Percentiles rank a stretch among this genome's conserved stretches.
Evolutionary conservation across 2,797 vertebrate genomes (phyloP).

Genomic region (Lagodon rhomboides): DNA sequence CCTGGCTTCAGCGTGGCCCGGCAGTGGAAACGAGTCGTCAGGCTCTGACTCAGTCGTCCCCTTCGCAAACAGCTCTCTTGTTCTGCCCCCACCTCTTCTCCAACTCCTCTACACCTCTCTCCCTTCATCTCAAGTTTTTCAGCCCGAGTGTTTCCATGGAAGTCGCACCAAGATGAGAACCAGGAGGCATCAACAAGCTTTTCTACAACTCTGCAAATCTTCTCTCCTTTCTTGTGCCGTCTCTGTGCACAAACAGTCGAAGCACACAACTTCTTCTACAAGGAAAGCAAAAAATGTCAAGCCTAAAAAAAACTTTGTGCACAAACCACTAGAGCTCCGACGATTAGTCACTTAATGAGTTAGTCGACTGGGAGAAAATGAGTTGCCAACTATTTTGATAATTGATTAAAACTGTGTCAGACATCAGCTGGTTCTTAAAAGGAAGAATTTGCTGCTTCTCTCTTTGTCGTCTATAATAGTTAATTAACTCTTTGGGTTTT

Average conservation of each 20-base stretch:
- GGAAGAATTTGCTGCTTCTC: too few relatives aligned
- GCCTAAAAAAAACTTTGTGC: not conserved
- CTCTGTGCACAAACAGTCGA: not conserved
- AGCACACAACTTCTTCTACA: not conserved
- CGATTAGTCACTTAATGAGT: too few relatives aligned
- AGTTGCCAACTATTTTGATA: too few relatives aligned
- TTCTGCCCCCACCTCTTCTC: slow-evolving; percentile 20
- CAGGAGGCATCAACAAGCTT: slow-evolving; percentile 2
- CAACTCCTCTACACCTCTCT: not conserved
- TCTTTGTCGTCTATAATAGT: too few relatives aligned
- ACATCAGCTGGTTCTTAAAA: too few relatives aligned
- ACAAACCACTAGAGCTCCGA: not conserved
- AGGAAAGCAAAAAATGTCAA: not conserved
- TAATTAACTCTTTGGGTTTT: too few relatives aligned
- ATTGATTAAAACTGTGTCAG: too few relatives aligned
- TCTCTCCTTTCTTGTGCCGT: not conserved
- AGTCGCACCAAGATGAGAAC: slow-evolving; percentile 18
- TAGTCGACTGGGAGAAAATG: too few relatives aligned
- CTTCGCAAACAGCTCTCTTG: slow-evolving; percentile 8
- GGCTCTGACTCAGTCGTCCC: slow-evolving; percentile 56
- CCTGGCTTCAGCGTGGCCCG: slow-evolving; percentile 48
- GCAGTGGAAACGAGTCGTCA: slow-evolving; percentile 63
- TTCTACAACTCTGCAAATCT: not conserved
- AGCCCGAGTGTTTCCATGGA: slow-evolving; percentile 27
- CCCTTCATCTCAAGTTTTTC: not conserved